Percentiles rank a stretch among this genome's conserved stretches.
phyloP scores from a whole-genome alignment of 1,140 invertebrate species.

The Cryptotermes secundus region DNA sequence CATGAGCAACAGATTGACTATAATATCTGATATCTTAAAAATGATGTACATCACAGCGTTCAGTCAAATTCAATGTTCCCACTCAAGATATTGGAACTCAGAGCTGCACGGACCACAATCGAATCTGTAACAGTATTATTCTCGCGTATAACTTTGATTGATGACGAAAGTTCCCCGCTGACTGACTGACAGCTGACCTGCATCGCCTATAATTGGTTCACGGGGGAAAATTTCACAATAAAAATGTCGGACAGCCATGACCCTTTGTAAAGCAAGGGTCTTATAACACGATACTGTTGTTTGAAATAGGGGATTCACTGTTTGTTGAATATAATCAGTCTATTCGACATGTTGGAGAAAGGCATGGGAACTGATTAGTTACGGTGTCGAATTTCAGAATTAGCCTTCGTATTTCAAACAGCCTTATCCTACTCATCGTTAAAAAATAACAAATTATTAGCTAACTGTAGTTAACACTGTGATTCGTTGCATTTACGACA shows the following conservation, averaged over 20 bases:
- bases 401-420: not conserved
- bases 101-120: not conserved
- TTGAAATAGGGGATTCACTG: constrained; percentile 1
- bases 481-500: not conserved
- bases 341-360: not conserved
- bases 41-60: too few species aligned
- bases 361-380: not conserved
- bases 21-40: too few species aligned
- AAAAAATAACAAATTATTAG: not conserved
- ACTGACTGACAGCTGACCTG: not conserved
- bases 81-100: too few species aligned
- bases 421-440: not conserved
- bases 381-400: not conserved
- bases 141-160: not conserved
- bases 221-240: not conserved
- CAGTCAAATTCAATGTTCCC: too few species aligned
- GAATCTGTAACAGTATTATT: not conserved
- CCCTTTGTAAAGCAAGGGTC: not conserved
- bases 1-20: too few species aligned
- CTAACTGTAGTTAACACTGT: not conserved
- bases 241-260: not conserved
- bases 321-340: not conserved
- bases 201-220: constrained; percentile 10
- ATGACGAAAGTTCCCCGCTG: constrained; percentile 1
- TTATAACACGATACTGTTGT: not conserved